These are phyloP conservation scores for Chlamydotis undulata DNA, from an alignment of 2,113 vertebrate genomes.

Conservation along the genomic window DNA sequence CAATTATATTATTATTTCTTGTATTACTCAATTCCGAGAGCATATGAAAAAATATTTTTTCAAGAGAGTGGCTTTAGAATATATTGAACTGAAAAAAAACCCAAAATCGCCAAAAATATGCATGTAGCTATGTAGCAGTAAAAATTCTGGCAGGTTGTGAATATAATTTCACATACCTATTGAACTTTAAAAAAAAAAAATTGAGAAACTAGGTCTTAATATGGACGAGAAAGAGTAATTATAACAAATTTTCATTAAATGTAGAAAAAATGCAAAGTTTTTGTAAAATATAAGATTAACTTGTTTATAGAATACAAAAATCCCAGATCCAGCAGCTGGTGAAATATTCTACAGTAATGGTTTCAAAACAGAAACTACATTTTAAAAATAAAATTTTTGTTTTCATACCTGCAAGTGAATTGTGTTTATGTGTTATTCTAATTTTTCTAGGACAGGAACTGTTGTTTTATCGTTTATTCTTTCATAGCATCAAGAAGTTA, in stretches of 20 bases:
- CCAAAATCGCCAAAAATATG: neutral
- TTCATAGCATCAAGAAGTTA: neutral
- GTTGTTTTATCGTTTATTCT: neutral
- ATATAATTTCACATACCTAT: neutral
- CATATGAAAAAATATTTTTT: neutral
- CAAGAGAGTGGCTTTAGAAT: neutral
- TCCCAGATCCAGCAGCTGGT: neutral
- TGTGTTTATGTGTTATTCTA: neutral
- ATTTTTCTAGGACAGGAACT: neutral
- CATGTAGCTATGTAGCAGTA: neutral
- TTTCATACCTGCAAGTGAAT: neutral
- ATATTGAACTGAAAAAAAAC: neutral
- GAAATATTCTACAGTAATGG: neutral
- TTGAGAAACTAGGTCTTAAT: neutral
- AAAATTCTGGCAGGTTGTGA: neutral
- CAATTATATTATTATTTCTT: neutral
- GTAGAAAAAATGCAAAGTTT: neutral
- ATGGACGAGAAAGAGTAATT: neutral
- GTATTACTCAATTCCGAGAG: neutral
- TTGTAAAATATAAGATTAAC: neutral
- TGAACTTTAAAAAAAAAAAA: neutral
- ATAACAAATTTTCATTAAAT: neutral
- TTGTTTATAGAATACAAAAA: neutral
- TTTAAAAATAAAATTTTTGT: neutral
- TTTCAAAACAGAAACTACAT: constrained; percentile 5